Evolutionary conservation across 1,140 invertebrate species (phyloP).

Genomic region (Hycleus phaleratus): DNA sequence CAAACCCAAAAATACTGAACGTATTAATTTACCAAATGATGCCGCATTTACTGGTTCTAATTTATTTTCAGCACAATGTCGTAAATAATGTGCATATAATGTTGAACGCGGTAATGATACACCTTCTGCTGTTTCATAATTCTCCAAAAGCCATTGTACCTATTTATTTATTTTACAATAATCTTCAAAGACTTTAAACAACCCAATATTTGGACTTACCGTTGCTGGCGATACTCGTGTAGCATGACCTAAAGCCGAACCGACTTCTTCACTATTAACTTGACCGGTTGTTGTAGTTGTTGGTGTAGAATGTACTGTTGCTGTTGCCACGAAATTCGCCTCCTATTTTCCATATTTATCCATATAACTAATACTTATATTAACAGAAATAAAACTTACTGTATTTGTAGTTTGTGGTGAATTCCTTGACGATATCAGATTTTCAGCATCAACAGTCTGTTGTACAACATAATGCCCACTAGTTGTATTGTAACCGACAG

Average conservation of each 20-base stretch:
- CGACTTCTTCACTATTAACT: conserved; percentile 47
- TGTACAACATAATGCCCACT: conserved; percentile 50
- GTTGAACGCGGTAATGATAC: conserved; percentile 94
- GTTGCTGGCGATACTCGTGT: conserved; percentile 82
- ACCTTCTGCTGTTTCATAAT: conserved; percentile 97
- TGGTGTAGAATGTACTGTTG: conserved; percentile 49
- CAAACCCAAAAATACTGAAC: conserved; percentile 94
- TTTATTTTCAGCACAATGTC: conserved; percentile 90
- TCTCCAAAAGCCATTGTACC: conserved; percentile 96
- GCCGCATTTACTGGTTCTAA: conserved; percentile 97
- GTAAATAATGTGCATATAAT: conserved; percentile 92
- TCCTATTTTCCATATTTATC: conserved; percentile 39
- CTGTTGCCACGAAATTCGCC: conserved; percentile 57
- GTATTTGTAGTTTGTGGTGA: conserved; percentile 67
- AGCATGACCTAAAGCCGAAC: conserved; percentile 66
- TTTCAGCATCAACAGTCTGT: conserved; percentile 50
- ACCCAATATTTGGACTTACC: conserved; percentile 55
- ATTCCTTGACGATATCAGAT: conserved; percentile 36
- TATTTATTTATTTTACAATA: conserved; percentile 34
- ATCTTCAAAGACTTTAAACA: conserved; percentile 38
- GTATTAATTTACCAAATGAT: conserved; percentile 97
- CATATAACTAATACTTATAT: background rate
- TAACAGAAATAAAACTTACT: conserved; percentile 34
- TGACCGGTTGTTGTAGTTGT: conserved; percentile 40
- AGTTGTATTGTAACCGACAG: conserved; percentile 49